Conservation (phyloP, 23 tunicate species). For the Trididemnum clinides region DNA sequence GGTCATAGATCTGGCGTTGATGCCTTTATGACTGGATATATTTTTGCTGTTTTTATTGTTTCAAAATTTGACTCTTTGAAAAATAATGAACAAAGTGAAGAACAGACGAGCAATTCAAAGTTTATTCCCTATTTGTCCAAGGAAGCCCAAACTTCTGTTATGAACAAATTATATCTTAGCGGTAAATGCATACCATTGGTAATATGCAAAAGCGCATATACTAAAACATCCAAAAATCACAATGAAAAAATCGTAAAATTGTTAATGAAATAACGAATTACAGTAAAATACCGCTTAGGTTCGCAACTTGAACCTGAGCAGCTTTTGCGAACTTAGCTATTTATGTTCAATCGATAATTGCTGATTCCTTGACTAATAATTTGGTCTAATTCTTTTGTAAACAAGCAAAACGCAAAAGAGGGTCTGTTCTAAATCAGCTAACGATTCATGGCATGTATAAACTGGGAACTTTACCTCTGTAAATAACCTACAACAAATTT, state of each 20-base stretch:
- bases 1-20: constrained; percentile 74
- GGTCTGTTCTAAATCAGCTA: too few relatives aligned
- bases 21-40: constrained; percentile 80
- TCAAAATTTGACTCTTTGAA: background rate
- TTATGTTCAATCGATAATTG: too few relatives aligned
- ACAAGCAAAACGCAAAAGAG: too few relatives aligned
- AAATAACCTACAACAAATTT: too few relatives aligned
- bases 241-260: constrained; percentile 58
- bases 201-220: constrained; percentile 60
- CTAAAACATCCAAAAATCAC: constrained; percentile 65
- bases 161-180: constrained; percentile 65
- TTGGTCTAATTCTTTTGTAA: too few relatives aligned
- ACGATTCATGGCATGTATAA: too few relatives aligned
- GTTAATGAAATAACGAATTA: too few relatives aligned
- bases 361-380: too few relatives aligned
- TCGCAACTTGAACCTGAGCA: too few relatives aligned
- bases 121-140: constrained; percentile 35
- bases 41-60: constrained; percentile 61
- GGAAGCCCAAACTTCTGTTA: constrained; percentile 5
- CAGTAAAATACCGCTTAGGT: too few relatives aligned
- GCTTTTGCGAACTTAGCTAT: too few relatives aligned
- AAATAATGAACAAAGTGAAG: background rate
- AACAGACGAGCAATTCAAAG: background rate
- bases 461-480: too few relatives aligned
- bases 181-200: constrained; percentile 60